phyloP scores from a whole-genome alignment of 1,140 invertebrate species.

The Potamilus streckersoni region DNA sequence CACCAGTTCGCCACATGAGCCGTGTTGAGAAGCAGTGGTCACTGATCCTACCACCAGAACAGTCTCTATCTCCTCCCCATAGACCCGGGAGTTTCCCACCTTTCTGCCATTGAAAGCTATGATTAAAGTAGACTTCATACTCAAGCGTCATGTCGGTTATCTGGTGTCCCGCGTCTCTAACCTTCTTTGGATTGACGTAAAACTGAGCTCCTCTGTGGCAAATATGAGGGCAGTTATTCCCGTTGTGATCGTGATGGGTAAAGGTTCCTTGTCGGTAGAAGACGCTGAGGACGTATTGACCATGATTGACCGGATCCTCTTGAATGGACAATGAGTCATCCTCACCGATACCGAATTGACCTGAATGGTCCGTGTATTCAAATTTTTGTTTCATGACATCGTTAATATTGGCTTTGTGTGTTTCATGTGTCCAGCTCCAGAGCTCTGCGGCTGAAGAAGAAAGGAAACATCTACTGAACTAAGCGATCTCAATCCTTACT shows the following conservation, averaged over 20 bases:
- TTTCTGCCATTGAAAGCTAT: constrained; percentile 40
- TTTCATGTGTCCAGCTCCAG: constrained; percentile 30
- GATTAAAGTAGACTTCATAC: constrained; percentile 39
- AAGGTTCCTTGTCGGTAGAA: constrained; percentile 20
- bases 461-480: no score
- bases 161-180: neutral
- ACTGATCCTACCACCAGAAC: constrained; percentile 34
- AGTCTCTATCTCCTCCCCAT: constrained; percentile 33
- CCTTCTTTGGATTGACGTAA: constrained; percentile 21
- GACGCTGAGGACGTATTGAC: constrained; percentile 24
- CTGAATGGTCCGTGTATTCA: constrained; percentile 6
- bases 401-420: constrained; percentile 14
- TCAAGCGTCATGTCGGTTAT: constrained; percentile 19
- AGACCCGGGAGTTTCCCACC: constrained; percentile 55
- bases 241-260: neutral
- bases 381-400: constrained; percentile 12
- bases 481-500: no score
- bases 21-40: constrained; percentile 49
- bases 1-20: constrained; percentile 50
- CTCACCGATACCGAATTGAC: constrained; percentile 24
- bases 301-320: constrained; percentile 16
- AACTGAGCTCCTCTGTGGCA: constrained; percentile 40
- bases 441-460: constrained; percentile 4
- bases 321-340: constrained; percentile 24
- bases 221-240: neutral